A percentile compares a stretch with the other conserved stretches of the same genome.
Conservation (phyloP, 2,113 vertebrate species). For the Megaceryle torquata region DNA sequence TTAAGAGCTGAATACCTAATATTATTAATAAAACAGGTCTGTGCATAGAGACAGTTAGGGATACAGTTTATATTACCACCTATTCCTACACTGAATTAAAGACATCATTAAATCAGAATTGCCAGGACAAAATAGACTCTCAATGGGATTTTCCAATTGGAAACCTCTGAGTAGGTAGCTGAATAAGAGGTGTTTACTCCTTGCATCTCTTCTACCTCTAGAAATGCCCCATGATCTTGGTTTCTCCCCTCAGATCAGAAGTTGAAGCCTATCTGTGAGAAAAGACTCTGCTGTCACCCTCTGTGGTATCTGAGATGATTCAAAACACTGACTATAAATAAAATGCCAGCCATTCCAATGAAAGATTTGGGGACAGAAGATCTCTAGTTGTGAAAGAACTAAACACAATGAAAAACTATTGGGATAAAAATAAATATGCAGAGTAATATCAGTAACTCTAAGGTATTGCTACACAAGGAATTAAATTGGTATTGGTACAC, state of each 20-base stretch:
- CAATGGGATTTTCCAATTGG: background rate
- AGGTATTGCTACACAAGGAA: background rate
- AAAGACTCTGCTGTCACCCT: slow-evolving; percentile 40
- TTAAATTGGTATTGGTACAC: background rate
- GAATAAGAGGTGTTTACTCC: background rate
- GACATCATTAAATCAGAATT: background rate
- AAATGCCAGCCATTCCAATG: background rate
- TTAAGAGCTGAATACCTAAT: slow-evolving; percentile 52
- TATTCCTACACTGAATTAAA: background rate
- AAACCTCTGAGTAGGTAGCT: background rate
- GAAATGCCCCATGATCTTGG: background rate
- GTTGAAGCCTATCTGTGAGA: background rate
- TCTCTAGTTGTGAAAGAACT: background rate
- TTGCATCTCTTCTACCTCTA: background rate
- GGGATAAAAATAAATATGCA: background rate
- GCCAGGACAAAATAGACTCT: background rate
- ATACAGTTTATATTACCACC: slow-evolving; percentile 28
- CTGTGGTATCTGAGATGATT: background rate
- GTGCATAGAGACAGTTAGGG: background rate
- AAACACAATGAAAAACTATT: background rate
- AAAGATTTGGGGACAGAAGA: background rate
- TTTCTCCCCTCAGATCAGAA: background rate
- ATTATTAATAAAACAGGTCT: slow-evolving; percentile 55
- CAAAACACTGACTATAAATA: background rate
- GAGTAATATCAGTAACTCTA: background rate